A percentile compares a stretch with the other conserved stretches of the same genome.
phyloP scores from a whole-genome alignment of 2,888 invertebrate species.

The Hanleya hanleyi region DNA sequence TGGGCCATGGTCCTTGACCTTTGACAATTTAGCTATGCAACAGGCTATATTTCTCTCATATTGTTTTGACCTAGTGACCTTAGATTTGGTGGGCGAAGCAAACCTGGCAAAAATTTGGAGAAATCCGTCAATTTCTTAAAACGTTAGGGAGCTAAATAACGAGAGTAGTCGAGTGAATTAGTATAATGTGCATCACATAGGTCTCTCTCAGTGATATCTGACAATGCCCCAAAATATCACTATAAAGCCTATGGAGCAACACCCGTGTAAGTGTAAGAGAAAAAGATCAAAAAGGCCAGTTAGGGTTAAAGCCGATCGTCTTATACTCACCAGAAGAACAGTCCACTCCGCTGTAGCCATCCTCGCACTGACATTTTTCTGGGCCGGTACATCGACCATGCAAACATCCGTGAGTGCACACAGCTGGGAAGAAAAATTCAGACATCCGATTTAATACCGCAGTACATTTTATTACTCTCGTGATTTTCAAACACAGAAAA shows the following conservation, averaged over 20 bases:
- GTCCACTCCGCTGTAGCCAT: conserved; percentile 42
- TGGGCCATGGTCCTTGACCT: too few relatives aligned
- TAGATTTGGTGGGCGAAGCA: neutral
- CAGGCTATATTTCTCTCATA: too few relatives aligned
- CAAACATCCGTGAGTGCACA: conserved; percentile 36
- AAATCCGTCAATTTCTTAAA: neutral
- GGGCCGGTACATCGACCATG: conserved; percentile 44
- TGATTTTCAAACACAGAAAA: too few relatives aligned
- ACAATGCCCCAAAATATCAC: too few relatives aligned
- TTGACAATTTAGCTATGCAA: too few relatives aligned
- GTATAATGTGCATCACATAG: too few relatives aligned
- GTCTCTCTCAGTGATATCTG: too few relatives aligned
- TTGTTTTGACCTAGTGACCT: neutral
- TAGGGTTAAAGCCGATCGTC: neutral
- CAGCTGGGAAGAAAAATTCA: conserved; percentile 30
- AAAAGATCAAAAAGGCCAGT: neutral
- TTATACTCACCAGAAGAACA: conserved; percentile 46
- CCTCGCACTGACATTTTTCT: conserved; percentile 42
- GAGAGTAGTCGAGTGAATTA: too few relatives aligned
- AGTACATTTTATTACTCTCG: too few relatives aligned
- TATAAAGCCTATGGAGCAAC: too few relatives aligned
- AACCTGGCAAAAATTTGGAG: neutral
- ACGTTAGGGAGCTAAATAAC: neutral
- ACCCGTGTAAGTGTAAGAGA: too few relatives aligned
- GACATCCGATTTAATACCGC: too few relatives aligned